Evolutionary conservation across 2,113 vertebrate genomes (phyloP), one percentile per base, ranked within the genome.

Genomic region (Myxocyprinus asiaticus): DNA sequence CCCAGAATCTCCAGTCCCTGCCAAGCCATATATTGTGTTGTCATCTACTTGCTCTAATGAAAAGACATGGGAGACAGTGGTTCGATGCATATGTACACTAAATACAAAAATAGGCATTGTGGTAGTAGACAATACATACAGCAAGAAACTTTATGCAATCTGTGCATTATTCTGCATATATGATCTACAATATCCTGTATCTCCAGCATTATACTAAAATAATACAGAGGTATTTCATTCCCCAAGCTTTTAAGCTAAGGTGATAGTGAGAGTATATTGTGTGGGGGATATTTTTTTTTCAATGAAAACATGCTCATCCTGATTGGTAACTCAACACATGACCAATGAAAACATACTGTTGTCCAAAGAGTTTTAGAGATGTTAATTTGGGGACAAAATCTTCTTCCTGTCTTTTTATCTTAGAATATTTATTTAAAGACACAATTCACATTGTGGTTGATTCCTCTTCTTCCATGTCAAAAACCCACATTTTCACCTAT

Each of bases 1-100:
- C 86, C 86, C 90, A 86, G 86, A 90, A 89, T 90, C 86, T 87
- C 84, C 79, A 5, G 11, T 67, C 48, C 6, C 64, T 81, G 90
- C 91, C 90, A 92, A 90, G 88, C 89, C 86, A 70, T 91, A 90
- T 89, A 90, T 89, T 90, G 77, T 88, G 85, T 83, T 91, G 88
- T 89, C 90, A 87, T 88, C 88, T 73, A 44, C 79, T 56, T 81
- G 81, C 81, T 78, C 87, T 86, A 86, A 91, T 91, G 89, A 88
- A 88, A 90, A 82, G 86, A 1, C 22, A 33, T 33, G 22, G 22
- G 22, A 33, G 22, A 86, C 84, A 82, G 11, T 65, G 81, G 87
- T 63, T 61, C 9, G 55, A 11, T 77, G 33, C 63, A 71, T 9
- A 42, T 63, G 9, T 56, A 66, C 53, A 14, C 50, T 33, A 65